These are phyloP conservation scores for Ectropis grisescens DNA, from an alignment of 1,140 invertebrate species.

Conservation along the genomic window DNA sequence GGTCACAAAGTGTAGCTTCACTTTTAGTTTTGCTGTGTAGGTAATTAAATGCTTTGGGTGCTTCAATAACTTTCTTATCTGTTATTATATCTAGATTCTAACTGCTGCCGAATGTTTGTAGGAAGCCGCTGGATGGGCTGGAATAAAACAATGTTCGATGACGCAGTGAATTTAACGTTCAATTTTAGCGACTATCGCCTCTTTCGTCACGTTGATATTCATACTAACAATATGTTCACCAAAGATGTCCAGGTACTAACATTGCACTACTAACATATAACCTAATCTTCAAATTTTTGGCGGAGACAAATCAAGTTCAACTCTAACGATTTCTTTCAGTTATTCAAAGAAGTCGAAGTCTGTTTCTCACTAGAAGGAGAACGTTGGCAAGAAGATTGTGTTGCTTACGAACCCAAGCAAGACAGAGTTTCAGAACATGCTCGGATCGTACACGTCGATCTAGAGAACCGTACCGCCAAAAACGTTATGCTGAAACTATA, in stretches of 20 bases:
- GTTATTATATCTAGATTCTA: too few species aligned
- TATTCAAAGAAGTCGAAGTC: slow-evolving; percentile 78
- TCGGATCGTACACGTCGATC: slow-evolving; percentile 78
- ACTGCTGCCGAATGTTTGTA: too few species aligned
- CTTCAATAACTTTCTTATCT: too few species aligned
- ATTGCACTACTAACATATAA: too few species aligned
- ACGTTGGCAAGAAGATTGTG: slow-evolving; percentile 74
- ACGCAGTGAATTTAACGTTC: slow-evolving; percentile 78
- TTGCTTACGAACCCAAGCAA: slow-evolving; percentile 61
- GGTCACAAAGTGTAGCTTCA: too few species aligned
- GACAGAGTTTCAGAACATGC: slow-evolving; percentile 77
- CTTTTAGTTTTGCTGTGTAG: too few species aligned
- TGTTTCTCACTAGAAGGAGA: slow-evolving; percentile 86
- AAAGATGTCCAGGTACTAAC: slow-evolving; percentile 76
- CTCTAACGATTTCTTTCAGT: slow-evolving; percentile 60
- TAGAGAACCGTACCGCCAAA: slow-evolving; percentile 81
- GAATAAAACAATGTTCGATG: slow-evolving; percentile 77
- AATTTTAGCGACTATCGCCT: slow-evolving; percentile 84
- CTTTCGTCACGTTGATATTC: slow-evolving; percentile 82
- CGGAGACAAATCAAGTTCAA: too few species aligned
- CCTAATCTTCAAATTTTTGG: too few species aligned
- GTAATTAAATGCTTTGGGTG: too few species aligned
- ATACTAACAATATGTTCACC: slow-evolving; percentile 82
- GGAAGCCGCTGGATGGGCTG: slow-evolving; percentile 92
- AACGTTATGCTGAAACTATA: slow-evolving; percentile 84